These are phyloP conservation scores for Lochmaea crataegi DNA, from an alignment of 2,888 invertebrate species.

Conservation along the genomic window DNA sequence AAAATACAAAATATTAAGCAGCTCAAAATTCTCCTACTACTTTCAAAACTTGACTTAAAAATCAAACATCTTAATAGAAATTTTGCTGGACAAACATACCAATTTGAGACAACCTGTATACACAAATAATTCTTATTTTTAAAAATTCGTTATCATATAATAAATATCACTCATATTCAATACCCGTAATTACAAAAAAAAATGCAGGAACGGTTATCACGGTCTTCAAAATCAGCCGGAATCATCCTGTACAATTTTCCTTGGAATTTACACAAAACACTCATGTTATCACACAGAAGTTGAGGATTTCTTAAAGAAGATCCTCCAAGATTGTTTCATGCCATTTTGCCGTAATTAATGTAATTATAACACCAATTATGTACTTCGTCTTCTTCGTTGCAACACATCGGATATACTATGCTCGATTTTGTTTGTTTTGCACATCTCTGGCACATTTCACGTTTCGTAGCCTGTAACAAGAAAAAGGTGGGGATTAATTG, in stretches of 20 bases:
- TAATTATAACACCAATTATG: slow-evolving; percentile 72
- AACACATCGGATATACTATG: slow-evolving; percentile 71
- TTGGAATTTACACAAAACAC: no score
- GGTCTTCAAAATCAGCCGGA: no score
- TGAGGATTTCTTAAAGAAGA: background rate
- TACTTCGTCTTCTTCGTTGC: slow-evolving; percentile 69
- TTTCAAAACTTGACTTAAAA: no score
- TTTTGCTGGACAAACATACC: no score
- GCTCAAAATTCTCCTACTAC: no score
- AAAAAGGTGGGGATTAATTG: slow-evolving; percentile 4
- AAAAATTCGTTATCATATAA: background rate
- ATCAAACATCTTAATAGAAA: no score
- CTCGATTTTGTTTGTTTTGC: slow-evolving; percentile 72
- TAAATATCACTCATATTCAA: slow-evolving; percentile 6
- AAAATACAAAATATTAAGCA: no score
- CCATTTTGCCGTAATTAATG: slow-evolving; percentile 67
- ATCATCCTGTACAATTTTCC: background rate
- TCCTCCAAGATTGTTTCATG: slow-evolving; percentile 17
- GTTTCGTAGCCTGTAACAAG: slow-evolving; percentile 50
- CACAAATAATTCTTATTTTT: no score
- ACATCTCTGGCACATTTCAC: slow-evolving; percentile 72
- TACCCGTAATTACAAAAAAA: background rate
- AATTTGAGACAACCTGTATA: no score
- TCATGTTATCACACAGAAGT: background rate
- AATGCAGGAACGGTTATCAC: background rate